Base-by-base conservation (phyloP, 2,113 vertebrate genomes). In the Panurus biarmicus region DNA sequence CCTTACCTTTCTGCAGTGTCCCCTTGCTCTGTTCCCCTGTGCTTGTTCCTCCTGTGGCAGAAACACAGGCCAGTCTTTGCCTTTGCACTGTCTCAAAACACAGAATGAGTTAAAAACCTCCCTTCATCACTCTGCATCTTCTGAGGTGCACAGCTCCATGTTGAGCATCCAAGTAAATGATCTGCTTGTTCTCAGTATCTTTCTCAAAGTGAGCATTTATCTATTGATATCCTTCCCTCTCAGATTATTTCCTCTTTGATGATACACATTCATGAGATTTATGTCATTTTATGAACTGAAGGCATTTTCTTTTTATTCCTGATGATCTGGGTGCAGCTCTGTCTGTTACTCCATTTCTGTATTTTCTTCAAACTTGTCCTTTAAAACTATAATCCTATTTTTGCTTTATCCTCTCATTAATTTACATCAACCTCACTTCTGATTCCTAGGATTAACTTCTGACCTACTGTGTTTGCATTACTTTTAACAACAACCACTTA, bases 61-160 rank as follows among this genome's bases (percentile, higher is more conserved):
- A 25, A 56, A 33, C 11, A 1, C 0, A 0, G 23, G 9, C 28
- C 56, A 50, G 26, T 19, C 75, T 79, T 42, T 56, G 60, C 54
- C 67, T 77, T 56, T 77, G 50, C 36, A 4, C n/a, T 23, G 33
- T 28, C 57, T n/a, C 47, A 50, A 38, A 61, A 42, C 73, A 36
- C 51, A 67, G 44, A 28, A 40, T 6, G 45, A 73, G 15, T 77
- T 40, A 1, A 42, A 87, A 36, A 8, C n/a, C 44, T 94, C 38
- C 7, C 35, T 74, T n/a, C 2, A 4, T 44, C 53, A 3, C 31
- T 65, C 4, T 0, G 74, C 73, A 7, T 70, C 16, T 62, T 73
- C 56, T 69, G 64, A 57, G 24, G 25, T 36, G 5, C 13, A 18
- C 1, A 4, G 6, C 58, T 50, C 40, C 53, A 5, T 25, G 67